Percentiles rank a stretch among this genome's conserved stretches.
These are phyloP conservation scores for Talpa occidentalis DNA, from an alignment of 2,113 vertebrate genomes.

Conservation along the genomic window DNA sequence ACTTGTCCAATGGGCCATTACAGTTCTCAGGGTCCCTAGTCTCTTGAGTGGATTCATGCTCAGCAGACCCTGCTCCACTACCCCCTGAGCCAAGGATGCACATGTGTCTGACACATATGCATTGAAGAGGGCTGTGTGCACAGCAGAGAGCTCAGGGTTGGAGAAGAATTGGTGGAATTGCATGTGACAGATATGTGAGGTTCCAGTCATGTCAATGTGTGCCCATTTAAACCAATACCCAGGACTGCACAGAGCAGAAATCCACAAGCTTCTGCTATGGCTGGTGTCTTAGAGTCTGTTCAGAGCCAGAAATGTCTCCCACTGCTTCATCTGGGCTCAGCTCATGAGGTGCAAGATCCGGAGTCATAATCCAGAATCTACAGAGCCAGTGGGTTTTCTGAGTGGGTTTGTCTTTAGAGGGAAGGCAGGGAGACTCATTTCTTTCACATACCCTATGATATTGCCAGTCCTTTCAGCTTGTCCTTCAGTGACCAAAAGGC, in stretches of 20 bases:
- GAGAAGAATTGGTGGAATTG: too few species aligned
- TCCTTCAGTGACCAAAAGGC: background rate
- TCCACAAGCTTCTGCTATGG: background rate
- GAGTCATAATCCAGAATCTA: background rate
- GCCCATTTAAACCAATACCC: background rate
- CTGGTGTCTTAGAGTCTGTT: background rate
- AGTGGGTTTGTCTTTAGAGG: background rate
- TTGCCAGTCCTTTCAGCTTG: background rate
- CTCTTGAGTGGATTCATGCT: too few species aligned
- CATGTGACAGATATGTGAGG: rapidly evolving
- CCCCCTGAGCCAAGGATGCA: background rate
- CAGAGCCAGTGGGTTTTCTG: background rate
- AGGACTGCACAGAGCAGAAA: background rate
- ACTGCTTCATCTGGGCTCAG: background rate
- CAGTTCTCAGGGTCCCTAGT: background rate
- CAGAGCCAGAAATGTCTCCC: background rate
- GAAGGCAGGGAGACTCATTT: background rate
- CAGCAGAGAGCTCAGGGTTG: background rate
- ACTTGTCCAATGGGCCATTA: background rate
- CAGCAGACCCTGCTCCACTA: rapidly evolving
- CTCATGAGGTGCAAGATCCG: background rate
- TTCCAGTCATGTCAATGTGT: background rate
- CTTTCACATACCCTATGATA: background rate
- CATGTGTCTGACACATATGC: rapidly evolving
- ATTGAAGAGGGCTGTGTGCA: background rate